Conservation (phyloP, 2,888 invertebrate genomes). For the Myopa testacea region DNA sequence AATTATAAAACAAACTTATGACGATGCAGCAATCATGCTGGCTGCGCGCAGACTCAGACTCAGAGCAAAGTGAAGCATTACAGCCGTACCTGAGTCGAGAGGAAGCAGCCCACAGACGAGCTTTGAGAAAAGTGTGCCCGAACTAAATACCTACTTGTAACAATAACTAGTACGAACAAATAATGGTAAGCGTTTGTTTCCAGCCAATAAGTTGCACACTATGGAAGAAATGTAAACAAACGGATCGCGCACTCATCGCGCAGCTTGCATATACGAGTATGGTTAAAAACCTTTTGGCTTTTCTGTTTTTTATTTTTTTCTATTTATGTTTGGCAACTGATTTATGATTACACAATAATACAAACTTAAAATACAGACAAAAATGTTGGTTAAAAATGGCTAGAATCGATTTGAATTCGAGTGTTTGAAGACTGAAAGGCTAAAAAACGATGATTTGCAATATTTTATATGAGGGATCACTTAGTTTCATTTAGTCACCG, state of each 20-base stretch:
- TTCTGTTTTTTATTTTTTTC: constrained; percentile 3
- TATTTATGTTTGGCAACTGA: constrained; percentile 22
- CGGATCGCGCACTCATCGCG: constrained; percentile 17
- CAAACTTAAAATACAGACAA: background rate
- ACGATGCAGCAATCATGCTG: constrained; percentile 14
- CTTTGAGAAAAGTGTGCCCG: constrained; percentile 30
- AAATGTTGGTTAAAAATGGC: background rate
- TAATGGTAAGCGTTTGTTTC: constrained; percentile 18
- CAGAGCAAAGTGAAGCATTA: background rate
- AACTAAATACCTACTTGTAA: constrained; percentile 38
- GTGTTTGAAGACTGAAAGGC: background rate
- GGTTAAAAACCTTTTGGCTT: background rate
- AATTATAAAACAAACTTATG: constrained; percentile 23
- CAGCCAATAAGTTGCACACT: background rate
- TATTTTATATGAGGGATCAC: background rate
- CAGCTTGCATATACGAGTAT: constrained; percentile 7
- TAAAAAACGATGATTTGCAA: background rate
- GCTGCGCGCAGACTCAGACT: constrained; percentile 3
- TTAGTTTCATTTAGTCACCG: background rate
- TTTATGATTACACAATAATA: constrained; percentile 33
- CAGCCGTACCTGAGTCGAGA: background rate
- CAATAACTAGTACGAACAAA: constrained; percentile 12
- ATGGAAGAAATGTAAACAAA: constrained; percentile 36
- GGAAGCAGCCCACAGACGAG: constrained; percentile 10
- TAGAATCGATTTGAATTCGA: background rate